A percentile compares a stretch with the other conserved stretches of the same genome.
Evolutionary conservation across 2,888 invertebrate species (phyloP).

Genomic region (Eristalis intricaria): DNA sequence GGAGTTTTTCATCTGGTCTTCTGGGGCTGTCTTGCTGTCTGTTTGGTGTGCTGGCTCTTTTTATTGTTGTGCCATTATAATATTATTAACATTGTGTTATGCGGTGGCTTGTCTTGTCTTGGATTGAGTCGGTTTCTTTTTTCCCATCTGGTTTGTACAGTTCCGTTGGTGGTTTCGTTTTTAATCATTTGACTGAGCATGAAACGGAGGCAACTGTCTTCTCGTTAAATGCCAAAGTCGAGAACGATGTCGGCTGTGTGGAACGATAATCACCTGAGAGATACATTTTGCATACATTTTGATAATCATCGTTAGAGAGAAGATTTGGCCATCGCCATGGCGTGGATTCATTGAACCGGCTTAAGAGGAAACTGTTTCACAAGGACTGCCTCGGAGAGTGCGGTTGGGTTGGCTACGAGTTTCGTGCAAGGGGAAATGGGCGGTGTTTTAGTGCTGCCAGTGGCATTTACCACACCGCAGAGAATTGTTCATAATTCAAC

Average conservation of each 20-base stretch:
- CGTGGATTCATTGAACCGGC: not conserved
- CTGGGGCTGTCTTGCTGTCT: not conserved
- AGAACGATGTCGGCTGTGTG: not conserved
- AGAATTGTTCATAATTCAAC: not conserved
- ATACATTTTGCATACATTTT: not conserved
- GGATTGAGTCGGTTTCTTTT: conserved; percentile 39
- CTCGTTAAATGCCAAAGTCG: conserved; percentile 1
- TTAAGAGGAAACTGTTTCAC: not conserved
- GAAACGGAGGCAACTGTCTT: not conserved
- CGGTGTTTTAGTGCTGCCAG: too few species aligned
- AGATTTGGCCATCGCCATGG: not conserved
- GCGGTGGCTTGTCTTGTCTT: not conserved
- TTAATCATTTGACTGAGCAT: conserved; percentile 22
- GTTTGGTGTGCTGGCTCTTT: not conserved
- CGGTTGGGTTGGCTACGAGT: too few species aligned
- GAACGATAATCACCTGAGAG: not conserved
- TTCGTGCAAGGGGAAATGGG: not conserved
- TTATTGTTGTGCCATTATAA: conserved; percentile 1
- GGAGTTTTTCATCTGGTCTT: conserved; percentile 30
- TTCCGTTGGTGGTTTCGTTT: conserved; percentile 29
- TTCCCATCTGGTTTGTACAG: conserved; percentile 29
- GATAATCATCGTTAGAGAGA: not conserved
- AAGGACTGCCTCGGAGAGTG: not conserved
- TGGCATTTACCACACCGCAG: too few species aligned
- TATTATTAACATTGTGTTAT: not conserved